These are phyloP conservation scores for Spodoptera litura DNA, from an alignment of 1,140 invertebrate genomes.

Conservation along the genomic window DNA sequence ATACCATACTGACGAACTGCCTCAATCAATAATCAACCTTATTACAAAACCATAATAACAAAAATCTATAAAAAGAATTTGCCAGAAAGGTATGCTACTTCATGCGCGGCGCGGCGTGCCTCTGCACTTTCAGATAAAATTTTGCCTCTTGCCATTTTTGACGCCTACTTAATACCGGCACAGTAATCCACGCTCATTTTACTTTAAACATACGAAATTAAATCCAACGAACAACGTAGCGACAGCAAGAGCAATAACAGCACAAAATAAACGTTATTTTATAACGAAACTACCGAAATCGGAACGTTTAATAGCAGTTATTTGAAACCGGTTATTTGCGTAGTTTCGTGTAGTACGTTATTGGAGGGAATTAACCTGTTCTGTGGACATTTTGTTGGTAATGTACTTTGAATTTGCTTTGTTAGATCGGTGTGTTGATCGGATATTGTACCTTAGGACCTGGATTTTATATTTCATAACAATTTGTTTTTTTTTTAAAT, in stretches of 20 bases:
- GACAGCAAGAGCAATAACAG: conserved; percentile 44
- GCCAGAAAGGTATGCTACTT: too few relatives aligned
- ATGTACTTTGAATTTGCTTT: too few relatives aligned
- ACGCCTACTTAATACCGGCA: conserved; percentile 48
- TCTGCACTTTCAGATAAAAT: conserved; percentile 2
- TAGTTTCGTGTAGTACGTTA: background rate
- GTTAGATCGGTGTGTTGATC: too few relatives aligned
- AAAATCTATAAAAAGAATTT: too few relatives aligned
- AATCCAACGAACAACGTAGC: conserved; percentile 56
- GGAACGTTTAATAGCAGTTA: conserved; percentile 13
- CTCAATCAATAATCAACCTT: too few relatives aligned
- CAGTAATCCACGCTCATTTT: conserved; percentile 57
- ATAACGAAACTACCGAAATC: background rate
- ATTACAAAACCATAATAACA: too few relatives aligned
- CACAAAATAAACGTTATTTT: background rate
- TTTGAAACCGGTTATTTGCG: conserved; percentile 6
- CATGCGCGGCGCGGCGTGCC: too few relatives aligned
- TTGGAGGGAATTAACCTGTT: background rate
- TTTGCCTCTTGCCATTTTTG: conserved; percentile 15
- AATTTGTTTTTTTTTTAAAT: too few relatives aligned
- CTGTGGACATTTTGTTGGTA: too few relatives aligned
- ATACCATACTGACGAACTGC: too few relatives aligned
- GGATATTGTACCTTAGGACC: too few relatives aligned
- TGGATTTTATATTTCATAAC: too few relatives aligned
- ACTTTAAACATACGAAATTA: conserved; percentile 72